Base-by-base conservation (phyloP, 2,113 vertebrate genomes). In the Paedocypris sp. region DNA sequence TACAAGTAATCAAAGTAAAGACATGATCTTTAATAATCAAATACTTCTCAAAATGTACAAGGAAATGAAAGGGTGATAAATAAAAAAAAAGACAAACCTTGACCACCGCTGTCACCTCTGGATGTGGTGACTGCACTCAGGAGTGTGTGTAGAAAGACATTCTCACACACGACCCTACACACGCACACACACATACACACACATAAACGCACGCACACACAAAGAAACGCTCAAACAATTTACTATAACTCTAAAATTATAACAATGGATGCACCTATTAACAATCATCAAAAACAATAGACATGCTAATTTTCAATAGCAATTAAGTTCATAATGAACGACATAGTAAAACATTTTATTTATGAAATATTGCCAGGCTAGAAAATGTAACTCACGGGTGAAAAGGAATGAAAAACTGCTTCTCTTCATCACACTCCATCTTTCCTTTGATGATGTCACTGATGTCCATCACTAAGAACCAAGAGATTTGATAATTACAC, bases 401-500 rank as follows among this genome's bases (percentile, higher is more conserved):
- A 66, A 98, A 98, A 1, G 95, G 95, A 72, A 99, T 96, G 78
- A 99, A 99, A 73, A 87, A 86, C 70, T 99, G 93, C 73, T 98
- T 99, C 52, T 97, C 94, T 72, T 99, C 95, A 20, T 98, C 92
- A 5, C 90, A 87, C 71, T 98, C 95, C 2, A 80, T 66, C 82
- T 97, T 99, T 62, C 95, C 91, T 80, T 97, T 98, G 80, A 98
- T 88, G 65, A 97, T 81, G 68, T 98, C 94, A 49, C 89, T 95
- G 73, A 99, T 99, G 77, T 99, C 95, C 94, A 98, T 99, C 70
- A 94, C 95, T 99, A 71, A 5, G 4, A 45, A 39, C 6, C 3
- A 36, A 15, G 10, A 54, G 16, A 53, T 25, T 48, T 35, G 9
- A 36, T 8, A 36, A 4, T 36, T 67, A 68, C 67, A 61, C 57